Conservation (phyloP, 2,888 invertebrate genomes). For the Zygothrica quintamaculata region DNA sequence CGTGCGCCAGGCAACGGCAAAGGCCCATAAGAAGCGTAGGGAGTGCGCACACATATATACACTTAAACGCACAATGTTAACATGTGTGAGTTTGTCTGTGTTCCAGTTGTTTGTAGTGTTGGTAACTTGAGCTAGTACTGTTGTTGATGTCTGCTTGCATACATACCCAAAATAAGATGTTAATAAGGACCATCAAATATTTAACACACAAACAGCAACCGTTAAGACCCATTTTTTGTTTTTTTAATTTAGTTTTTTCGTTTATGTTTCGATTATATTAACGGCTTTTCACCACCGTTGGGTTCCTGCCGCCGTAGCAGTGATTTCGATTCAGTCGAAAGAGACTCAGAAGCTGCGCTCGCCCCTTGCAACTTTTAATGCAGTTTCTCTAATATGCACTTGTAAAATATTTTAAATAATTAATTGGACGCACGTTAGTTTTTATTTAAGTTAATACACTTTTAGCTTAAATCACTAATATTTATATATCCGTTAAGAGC, state of each 20-base stretch:
- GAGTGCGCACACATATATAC: slow-evolving; percentile 45
- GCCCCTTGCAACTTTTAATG: slow-evolving; percentile 39
- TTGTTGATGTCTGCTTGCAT: slow-evolving; percentile 33
- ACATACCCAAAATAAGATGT: slow-evolving; percentile 84
- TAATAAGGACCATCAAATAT: slow-evolving; percentile 84
- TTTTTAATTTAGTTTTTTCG: slow-evolving; percentile 32
- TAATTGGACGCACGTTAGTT: slow-evolving; percentile 5
- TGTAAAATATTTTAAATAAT: slow-evolving; percentile 19
- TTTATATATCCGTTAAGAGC: slow-evolving; percentile 52
- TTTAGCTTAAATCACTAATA: slow-evolving; percentile 35
- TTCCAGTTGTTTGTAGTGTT: slow-evolving; percentile 56
- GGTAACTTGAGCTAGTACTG: slow-evolving; percentile 37
- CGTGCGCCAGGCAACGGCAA: slow-evolving; percentile 53
- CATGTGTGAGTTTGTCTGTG: slow-evolving; percentile 46
- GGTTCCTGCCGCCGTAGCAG: slow-evolving; percentile 54
- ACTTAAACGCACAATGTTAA: slow-evolving; percentile 21
- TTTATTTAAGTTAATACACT: slow-evolving; percentile 18
- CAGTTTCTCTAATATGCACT: slow-evolving; percentile 35
- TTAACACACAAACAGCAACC: slow-evolving; percentile 84
- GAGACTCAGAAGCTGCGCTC: slow-evolving; percentile 48
- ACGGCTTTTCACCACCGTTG: slow-evolving; percentile 41
- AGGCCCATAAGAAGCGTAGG: slow-evolving; percentile 51
- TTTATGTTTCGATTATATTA: slow-evolving; percentile 23
- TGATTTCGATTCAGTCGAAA: slow-evolving; percentile 31
- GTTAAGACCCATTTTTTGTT: slow-evolving; percentile 82